Evolutionary conservation across 2,797 vertebrate species (phyloP).

Genomic region (Danionella dracula): DNA sequence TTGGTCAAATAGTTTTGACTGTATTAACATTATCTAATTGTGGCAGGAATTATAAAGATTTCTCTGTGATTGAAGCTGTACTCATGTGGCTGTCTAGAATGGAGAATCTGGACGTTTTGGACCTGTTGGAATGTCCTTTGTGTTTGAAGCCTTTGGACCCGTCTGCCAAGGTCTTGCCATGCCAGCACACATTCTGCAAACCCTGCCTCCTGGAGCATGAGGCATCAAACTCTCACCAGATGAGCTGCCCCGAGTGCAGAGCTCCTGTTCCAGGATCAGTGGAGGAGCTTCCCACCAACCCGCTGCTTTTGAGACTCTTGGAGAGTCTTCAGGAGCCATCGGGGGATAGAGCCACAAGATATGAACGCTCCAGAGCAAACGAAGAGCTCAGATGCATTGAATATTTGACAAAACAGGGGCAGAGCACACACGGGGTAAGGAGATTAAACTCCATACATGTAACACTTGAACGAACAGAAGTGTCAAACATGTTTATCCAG

Average conservation of each 20-base stretch:
- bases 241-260: slow-evolving; percentile 83
- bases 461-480: neutral
- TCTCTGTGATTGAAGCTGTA: too few species aligned
- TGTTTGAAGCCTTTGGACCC: slow-evolving; percentile 81
- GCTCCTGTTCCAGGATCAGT: slow-evolving; percentile 72
- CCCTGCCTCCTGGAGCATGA: slow-evolving; percentile 81
- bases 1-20: neutral
- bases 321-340: slow-evolving; percentile 65
- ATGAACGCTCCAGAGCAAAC: slow-evolving; percentile 55
- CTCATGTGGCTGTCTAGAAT: slow-evolving; percentile 56
- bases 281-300: slow-evolving; percentile 82
- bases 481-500: too few species aligned
- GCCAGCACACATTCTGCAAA: slow-evolving; percentile 92
- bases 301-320: slow-evolving; percentile 78
- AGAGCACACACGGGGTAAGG: slow-evolving; percentile 78
- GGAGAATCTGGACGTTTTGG: slow-evolving; percentile 76
- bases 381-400: slow-evolving; percentile 56
- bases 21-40: too few species aligned
- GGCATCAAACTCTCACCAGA: slow-evolving; percentile 65
- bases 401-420: slow-evolving; percentile 60
- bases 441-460: neutral
- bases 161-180: slow-evolving; percentile 86
- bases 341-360: slow-evolving; percentile 52
- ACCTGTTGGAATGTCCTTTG: slow-evolving; percentile 85
- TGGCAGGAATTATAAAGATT: too few species aligned